Percentiles rank a stretch among this genome's conserved stretches.
Conservation (phyloP, 1,140 invertebrate species). For the Agrilus planipennis region DNA sequence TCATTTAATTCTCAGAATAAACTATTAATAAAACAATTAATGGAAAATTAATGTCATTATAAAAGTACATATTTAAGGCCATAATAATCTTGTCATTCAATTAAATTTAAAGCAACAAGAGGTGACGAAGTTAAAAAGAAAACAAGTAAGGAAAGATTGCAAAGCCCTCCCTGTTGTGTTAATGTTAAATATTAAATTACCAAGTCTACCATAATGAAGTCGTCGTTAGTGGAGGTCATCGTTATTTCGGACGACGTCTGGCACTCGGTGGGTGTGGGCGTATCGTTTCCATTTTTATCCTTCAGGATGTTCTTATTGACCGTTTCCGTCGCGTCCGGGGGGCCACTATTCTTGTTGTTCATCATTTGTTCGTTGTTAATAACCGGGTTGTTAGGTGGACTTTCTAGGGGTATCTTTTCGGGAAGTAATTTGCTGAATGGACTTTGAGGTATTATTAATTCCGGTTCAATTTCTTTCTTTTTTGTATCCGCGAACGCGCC, state of each 20-base stretch:
- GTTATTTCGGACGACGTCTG: slow-evolving; percentile 39
- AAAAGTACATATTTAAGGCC: too few species aligned
- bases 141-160: neutral
- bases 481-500: slow-evolving; percentile 58
- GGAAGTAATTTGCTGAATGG: slow-evolving; percentile 51
- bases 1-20: too few species aligned
- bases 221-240: slow-evolving; percentile 46
- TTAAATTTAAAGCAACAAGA: too few species aligned
- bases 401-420: slow-evolving; percentile 31
- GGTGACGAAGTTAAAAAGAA: neutral
- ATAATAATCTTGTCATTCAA: too few species aligned
- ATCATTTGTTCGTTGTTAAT: slow-evolving; percentile 14
- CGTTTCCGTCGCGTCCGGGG: too few species aligned
- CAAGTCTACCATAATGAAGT: slow-evolving; percentile 67
- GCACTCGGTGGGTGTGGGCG: slow-evolving; percentile 31
- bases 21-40: too few species aligned
- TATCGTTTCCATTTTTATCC: slow-evolving; percentile 40
- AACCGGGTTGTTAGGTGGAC: slow-evolving; percentile 26
- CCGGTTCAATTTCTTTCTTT: slow-evolving; percentile 39
- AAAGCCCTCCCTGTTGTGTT: neutral
- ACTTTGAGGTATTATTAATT: slow-evolving; percentile 49
- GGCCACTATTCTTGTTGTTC: slow-evolving; percentile 16
- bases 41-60: too few species aligned
- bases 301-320: slow-evolving; percentile 29
- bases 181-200: slow-evolving; percentile 41